Base-by-base conservation (phyloP, 2,113 vertebrate species). In the Morone saxatilis region DNA sequence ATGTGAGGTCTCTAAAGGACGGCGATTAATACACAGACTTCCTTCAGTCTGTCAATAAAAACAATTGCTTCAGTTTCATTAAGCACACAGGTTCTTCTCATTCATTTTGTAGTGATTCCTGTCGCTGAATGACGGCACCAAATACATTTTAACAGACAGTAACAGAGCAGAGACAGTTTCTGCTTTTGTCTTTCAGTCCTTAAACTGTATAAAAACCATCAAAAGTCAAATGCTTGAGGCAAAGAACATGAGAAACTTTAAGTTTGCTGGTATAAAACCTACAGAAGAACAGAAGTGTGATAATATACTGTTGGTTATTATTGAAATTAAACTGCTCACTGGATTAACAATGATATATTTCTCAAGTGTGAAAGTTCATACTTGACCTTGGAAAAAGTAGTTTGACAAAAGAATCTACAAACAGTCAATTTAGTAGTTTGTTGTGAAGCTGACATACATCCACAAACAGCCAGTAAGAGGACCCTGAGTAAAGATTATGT, bases 221-320 rank as follows among this genome's bases (percentile, higher is more conserved):
- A 59, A 31, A 51, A 20, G 53, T 40, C 54, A 70, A 82, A 70
- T 11, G 5, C 62, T 7, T 3, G 57, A 56, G 40, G 69, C 85
- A 54, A 38, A 67, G 43, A 86, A 80, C 76, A 71, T 19, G 71
- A 79, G 70, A 78, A 76, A 71, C 73, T 2, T 57, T 4, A 4
- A 13, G 2, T 17, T 4, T 9, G 12, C 16, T 16, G 38, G 25
- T 22, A 22, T 40, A 10, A 40, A 50, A 51, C 6, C 14, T 5
- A 9, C 43, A 50, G 43, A 31, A 4, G 43, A 25, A 65, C 6
- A 47, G 43, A 14, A 19, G 22, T 50, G 14, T 31, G 14, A n/a
- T 5, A 0, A 5, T 17, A 36, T 11, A 20, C 16, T 12, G 25
- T 7, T 17, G 62, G 22, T 61, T 10, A 20, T 61, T 9, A 20